These are phyloP conservation scores for Lepus timidus DNA, from an alignment of 2,113 vertebrate species.

Conservation along the genomic window DNA sequence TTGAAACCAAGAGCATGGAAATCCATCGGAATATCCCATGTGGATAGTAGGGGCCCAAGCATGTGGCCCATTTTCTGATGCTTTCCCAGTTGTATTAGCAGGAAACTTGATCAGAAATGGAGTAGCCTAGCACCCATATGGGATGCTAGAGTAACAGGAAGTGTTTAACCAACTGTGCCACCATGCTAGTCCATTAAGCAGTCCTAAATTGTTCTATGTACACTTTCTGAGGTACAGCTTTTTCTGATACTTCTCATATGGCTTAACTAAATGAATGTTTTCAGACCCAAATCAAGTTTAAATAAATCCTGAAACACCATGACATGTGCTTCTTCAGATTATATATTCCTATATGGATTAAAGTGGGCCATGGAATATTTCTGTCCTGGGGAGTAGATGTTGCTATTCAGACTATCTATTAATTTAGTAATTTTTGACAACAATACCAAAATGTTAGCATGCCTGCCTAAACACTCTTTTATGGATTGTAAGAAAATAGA, in stretches of 20 bases:
- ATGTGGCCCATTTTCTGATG: no score
- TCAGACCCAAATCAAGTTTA: not conserved
- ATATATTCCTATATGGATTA: not conserved
- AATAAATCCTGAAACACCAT: not conserved
- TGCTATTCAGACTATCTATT: not conserved
- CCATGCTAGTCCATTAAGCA: not conserved
- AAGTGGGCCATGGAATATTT: not conserved
- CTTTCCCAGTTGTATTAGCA: no score
- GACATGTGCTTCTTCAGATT: not conserved
- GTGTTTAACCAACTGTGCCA: no score
- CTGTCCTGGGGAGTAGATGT: fast-evolving
- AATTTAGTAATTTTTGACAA: not conserved
- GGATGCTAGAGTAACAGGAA: no score
- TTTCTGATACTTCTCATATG: not conserved
- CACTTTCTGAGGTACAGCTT: not conserved
- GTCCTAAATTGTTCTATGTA: fast-evolving
- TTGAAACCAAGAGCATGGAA: no score
- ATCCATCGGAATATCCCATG: no score
- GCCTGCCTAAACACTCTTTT: not conserved
- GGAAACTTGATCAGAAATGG: no score
- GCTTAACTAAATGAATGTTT: not conserved
- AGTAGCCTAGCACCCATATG: no score
- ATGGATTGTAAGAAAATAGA: not conserved
- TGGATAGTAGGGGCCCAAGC: no score
- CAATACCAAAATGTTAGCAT: not conserved